A percentile compares a stretch with the other conserved stretches of the same genome.
phyloP scores from a whole-genome alignment of 2,888 invertebrate genomes.

The Brachyptera putata region DNA sequence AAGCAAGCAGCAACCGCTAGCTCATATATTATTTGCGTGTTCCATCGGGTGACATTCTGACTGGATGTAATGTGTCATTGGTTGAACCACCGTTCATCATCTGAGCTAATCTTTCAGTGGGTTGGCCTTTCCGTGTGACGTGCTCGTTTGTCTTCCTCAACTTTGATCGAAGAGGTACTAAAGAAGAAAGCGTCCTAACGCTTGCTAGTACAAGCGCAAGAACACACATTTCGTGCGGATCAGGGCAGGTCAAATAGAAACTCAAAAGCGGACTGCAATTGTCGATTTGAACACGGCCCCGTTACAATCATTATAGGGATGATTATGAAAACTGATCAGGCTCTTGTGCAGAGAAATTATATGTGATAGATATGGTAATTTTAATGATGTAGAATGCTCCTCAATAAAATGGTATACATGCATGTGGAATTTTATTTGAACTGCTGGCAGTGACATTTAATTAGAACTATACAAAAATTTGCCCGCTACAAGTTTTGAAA shows the following conservation, averaged over 20 bases:
- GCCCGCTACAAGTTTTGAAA: no score
- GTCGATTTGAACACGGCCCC: not conserved
- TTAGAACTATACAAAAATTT: no score
- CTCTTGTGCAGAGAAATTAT: no score
- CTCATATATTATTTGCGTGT: constrained; percentile 15
- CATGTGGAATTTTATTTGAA: no score
- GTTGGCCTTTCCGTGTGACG: constrained; percentile 7
- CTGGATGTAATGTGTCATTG: constrained; percentile 17
- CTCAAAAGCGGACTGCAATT: not conserved
- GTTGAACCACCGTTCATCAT: constrained; percentile 10
- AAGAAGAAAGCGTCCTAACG: not conserved
- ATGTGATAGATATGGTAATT: no score
- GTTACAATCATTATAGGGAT: no score
- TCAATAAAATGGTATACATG: no score
- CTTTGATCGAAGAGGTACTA: not conserved
- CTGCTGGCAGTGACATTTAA: no score
- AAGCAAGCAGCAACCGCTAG: not conserved
- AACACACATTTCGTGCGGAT: not conserved
- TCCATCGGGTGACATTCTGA: constrained; percentile 4
- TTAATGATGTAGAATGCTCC: no score
- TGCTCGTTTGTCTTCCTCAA: constrained; percentile 16
- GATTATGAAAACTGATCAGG: no score
- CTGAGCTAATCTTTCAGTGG: constrained; percentile 16
- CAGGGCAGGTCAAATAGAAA: not conserved
- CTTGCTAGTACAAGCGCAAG: no score